Percentiles rank a stretch among this genome's conserved stretches.
These are phyloP conservation scores for Cherax destructor DNA, from an alignment of 1,140 invertebrate genomes.

Conservation along the genomic window DNA sequence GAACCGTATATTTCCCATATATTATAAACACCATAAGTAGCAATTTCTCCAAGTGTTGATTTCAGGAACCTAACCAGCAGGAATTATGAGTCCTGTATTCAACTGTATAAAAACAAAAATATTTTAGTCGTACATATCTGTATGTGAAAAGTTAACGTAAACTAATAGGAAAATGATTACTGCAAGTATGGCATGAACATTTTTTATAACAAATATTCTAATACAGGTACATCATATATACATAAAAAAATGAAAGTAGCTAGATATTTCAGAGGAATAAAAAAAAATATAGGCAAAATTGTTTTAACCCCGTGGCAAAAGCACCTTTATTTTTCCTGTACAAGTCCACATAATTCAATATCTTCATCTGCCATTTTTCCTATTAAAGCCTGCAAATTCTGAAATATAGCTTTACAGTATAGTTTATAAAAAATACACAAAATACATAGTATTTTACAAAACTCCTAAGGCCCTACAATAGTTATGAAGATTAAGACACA, in stretches of 20 bases:
- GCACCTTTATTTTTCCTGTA: not conserved
- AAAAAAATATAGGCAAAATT: not conserved
- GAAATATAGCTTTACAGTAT: not conserved
- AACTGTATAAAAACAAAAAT: no score
- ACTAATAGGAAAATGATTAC: not conserved
- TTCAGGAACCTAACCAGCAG: no score
- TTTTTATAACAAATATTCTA: slow-evolving; percentile 4
- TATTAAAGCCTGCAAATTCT: not conserved
- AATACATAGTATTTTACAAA: not conserved
- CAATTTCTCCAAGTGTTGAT: no score
- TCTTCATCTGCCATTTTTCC: not conserved
- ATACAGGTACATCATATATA: not conserved
- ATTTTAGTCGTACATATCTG: no score
- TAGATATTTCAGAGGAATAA: not conserved
- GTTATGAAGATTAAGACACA: no score
- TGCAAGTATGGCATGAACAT: not conserved
- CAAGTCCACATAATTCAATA: not conserved
- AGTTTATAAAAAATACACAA: not conserved
- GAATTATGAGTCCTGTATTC: no score
- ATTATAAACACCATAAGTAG: no score
- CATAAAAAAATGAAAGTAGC: not conserved
- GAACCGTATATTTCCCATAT: no score
- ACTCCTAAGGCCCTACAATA: not conserved
- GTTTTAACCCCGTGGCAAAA: not conserved
- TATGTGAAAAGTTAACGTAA: not conserved